These are phyloP conservation scores for Remorina albescens DNA, from an alignment of 2,797 vertebrate species.

Conservation along the genomic window DNA sequence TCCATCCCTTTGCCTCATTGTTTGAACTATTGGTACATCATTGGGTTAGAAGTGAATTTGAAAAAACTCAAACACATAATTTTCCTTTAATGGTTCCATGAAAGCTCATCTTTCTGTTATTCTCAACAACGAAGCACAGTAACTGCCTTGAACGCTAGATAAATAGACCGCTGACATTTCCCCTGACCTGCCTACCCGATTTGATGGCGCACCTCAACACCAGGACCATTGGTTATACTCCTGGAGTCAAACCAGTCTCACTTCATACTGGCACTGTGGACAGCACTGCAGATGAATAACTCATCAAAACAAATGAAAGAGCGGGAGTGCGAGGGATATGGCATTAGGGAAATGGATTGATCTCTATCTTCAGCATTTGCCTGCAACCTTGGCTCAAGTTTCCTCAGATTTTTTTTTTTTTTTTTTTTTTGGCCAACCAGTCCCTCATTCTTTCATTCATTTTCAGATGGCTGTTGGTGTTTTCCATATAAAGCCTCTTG, in stretches of 20 bases:
- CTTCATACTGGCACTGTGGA: background rate
- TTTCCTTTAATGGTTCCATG: slow-evolving; percentile 31
- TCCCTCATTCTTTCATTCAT: slow-evolving; percentile 12
- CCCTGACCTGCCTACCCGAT: slow-evolving; percentile 11
- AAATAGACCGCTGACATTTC: slow-evolving; percentile 57
- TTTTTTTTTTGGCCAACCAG: slow-evolving; percentile 25
- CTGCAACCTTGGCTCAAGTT: slow-evolving; percentile 21
- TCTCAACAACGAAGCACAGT: slow-evolving; percentile 33
- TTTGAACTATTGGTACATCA: background rate
- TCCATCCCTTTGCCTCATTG: background rate
- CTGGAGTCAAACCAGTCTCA: background rate
- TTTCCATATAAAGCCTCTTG: slow-evolving; percentile 50
- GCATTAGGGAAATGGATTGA: slow-evolving; percentile 13
- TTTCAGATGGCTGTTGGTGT: slow-evolving; percentile 34
- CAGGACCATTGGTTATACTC: background rate
- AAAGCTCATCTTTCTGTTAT: slow-evolving; percentile 46
- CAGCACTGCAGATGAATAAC: background rate
- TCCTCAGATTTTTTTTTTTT: slow-evolving; percentile 11
- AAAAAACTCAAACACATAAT: slow-evolving; percentile 34
- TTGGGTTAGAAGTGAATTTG: slow-evolving; percentile 24
- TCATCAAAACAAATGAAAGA: slow-evolving; percentile 8
- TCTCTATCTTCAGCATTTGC: slow-evolving; percentile 24
- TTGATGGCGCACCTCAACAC: slow-evolving; percentile 27
- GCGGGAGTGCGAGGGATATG: background rate
- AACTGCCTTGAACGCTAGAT: slow-evolving; percentile 37